Evolutionary conservation across 1,140 invertebrate genomes (phyloP).

Genomic region (Antheraea pernyi): DNA sequence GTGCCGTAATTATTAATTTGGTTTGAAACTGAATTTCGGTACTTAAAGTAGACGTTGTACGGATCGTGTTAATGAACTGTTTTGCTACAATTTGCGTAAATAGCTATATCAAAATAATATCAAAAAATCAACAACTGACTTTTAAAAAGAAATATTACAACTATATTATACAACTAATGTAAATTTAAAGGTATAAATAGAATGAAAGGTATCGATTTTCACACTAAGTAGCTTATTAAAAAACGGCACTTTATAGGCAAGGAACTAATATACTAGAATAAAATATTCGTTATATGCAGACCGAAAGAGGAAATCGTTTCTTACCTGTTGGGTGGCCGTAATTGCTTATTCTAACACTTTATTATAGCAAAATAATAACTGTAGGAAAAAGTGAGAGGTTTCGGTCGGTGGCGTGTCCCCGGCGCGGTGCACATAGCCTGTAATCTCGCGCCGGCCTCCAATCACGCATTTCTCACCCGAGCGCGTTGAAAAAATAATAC

Average conservation of each 20-base stretch:
- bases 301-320: neutral
- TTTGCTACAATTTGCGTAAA: no score
- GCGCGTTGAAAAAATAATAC: conserved; percentile 77
- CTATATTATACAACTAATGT: no score
- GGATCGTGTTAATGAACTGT: no score
- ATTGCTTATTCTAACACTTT: conserved; percentile 67
- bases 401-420: conserved; percentile 59
- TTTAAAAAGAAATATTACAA: no score
- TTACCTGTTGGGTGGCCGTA: conserved; percentile 58
- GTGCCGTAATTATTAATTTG: no score
- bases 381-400: conserved; percentile 58
- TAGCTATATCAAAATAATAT: no score
- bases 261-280: neutral
- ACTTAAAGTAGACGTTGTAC: no score
- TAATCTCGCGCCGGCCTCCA: conserved; percentile 72
- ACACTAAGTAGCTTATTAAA: no score
- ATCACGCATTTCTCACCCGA: conserved; percentile 76
- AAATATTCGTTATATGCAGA: neutral
- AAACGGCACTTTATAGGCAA: neutral
- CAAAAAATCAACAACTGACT: no score
- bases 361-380: conserved; percentile 73
- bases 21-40: no score
- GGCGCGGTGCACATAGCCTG: conserved; percentile 40
- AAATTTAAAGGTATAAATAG: no score
- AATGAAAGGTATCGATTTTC: no score